Evolutionary conservation across 2,888 invertebrate genomes (phyloP), one percentile per base, ranked within the genome.

Genomic region (Pammene fasciana): DNA sequence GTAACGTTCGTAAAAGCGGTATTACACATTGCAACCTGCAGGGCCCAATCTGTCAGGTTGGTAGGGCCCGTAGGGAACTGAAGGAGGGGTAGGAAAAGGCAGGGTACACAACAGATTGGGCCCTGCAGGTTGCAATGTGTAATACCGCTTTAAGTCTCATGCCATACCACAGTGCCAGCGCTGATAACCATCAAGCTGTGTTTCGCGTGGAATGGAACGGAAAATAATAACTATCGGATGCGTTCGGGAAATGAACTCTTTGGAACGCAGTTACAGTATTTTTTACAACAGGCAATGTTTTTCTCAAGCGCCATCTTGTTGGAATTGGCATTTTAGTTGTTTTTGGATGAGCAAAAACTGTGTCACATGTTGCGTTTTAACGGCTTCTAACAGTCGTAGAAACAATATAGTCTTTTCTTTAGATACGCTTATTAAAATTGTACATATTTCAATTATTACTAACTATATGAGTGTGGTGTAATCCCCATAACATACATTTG

Each of bases 291-390:
- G 68, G 68, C 43, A 64, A 68, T 41, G 52, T 16, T 50, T 36
- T 26, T 48, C 7, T 6, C n/a, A 5, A 52, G 77, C 78, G 85
- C 85, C 85, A 86, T 83, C 79, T 86, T 86, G 81, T 74, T 82
- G 67, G 71, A 73, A 73, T 72, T 73, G 72, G 68, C 73, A 75
- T 71, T 74, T 76, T 73, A 79, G 79, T 82, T 86, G 85, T 86
- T 86, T 86, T 76, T 78, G 75, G 76, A 82, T 79, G 77, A 81
- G 80, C 79, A 67, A 59, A n/a, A 84, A 81, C 87, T 84, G 82
- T 86, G 83, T 85, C 83, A 83, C 78, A 83, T 82, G 86, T 84
- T 85, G 82, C 86, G 83, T 85, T 85, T 78, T 83, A 85, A 84
- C 86, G 84, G 82, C 79, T 77, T 81, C 76, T 78, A 78, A 70